These are phyloP conservation scores for Tipula unca DNA, from an alignment of 2,888 invertebrate genomes.

Conservation along the genomic window DNA sequence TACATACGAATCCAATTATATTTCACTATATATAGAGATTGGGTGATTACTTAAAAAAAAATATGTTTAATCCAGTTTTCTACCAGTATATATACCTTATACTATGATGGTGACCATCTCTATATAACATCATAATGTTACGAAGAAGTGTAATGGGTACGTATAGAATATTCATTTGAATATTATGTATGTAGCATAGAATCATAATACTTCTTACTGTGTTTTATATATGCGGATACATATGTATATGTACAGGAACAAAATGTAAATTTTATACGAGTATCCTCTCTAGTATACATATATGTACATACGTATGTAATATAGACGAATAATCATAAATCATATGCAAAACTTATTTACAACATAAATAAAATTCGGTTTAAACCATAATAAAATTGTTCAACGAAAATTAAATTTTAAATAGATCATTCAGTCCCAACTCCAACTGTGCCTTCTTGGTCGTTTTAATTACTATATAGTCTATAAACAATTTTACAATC, in stretches of 20 bases:
- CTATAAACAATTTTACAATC: background rate
- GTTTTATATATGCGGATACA: background rate
- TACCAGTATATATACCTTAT: background rate
- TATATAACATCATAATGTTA: background rate
- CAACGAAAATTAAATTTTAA: background rate
- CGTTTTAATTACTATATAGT: background rate
- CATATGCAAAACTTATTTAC: background rate
- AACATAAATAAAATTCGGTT: background rate
- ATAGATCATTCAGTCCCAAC: background rate
- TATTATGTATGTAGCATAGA: background rate
- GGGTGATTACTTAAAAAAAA: background rate
- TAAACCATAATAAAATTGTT: background rate
- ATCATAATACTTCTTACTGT: background rate
- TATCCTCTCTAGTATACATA: background rate
- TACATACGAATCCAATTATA: background rate
- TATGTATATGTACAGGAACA: background rate
- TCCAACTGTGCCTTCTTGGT: background rate
- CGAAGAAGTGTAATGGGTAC: background rate
- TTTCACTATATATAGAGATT: background rate
- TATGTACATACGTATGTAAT: background rate
- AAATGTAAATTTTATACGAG: background rate
- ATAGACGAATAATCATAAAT: background rate
- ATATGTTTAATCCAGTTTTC: background rate
- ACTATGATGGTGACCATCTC: background rate
- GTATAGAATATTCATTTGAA: background rate